phyloP scores from a whole-genome alignment of 2,113 vertebrate genomes.

The Oxygymnocypris stewartii region DNA sequence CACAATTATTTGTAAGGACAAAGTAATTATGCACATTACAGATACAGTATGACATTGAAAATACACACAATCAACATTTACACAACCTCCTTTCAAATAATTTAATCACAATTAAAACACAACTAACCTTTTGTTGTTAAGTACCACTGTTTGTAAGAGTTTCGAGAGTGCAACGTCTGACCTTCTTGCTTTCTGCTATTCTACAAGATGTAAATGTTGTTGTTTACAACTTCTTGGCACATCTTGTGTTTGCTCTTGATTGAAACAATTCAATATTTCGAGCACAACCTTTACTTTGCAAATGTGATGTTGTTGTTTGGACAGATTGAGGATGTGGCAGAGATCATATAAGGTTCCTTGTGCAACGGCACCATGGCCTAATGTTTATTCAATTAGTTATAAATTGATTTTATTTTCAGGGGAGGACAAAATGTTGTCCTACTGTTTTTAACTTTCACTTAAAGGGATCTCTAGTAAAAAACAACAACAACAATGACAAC shows the following conservation, averaged over 20 bases:
- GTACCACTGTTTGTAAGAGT: neutral
- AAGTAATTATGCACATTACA: neutral
- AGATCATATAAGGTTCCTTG: constrained; percentile 62
- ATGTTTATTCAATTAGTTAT: constrained; percentile 55
- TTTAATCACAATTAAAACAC: neutral
- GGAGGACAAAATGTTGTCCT: neutral
- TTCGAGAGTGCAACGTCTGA: neutral
- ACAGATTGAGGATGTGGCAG: constrained; percentile 61
- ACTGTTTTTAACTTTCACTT: neutral
- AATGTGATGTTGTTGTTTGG: constrained; percentile 74
- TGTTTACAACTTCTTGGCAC: constrained; percentile 68
- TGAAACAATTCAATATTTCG: constrained; percentile 74
- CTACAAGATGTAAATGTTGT: constrained; percentile 53
- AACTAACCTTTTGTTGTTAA: neutral
- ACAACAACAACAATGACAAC: no score
- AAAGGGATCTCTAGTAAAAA: neutral
- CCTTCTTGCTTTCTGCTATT: neutral
- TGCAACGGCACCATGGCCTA: constrained; percentile 37
- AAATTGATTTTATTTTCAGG: constrained; percentile 41
- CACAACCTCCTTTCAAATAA: neutral
- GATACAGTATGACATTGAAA: no score
- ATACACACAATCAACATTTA: no score
- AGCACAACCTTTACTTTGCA: constrained; percentile 72
- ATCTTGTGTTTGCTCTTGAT: constrained; percentile 75
- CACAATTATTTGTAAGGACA: neutral